phyloP scores from a whole-genome alignment of 1,140 invertebrate species.

The Physella acuta region DNA sequence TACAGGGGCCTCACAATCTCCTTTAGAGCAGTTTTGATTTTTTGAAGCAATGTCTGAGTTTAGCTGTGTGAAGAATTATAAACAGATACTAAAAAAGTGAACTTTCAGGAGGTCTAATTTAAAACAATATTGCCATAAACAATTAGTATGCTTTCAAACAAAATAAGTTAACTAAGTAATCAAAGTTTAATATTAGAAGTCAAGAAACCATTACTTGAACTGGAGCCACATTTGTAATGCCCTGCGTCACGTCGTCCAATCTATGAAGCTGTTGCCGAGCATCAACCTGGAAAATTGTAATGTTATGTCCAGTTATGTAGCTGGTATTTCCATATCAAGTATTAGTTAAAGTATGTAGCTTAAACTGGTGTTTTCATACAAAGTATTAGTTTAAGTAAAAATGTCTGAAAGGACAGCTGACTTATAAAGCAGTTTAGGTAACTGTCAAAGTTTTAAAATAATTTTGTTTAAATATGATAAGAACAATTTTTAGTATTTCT shows the following conservation, averaged over 20 bases:
- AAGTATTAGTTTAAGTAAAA: neutral
- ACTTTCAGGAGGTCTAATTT: neutral
- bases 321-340: neutral
- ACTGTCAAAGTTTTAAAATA: neutral
- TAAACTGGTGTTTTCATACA: neutral
- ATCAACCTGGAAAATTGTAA: conserved; percentile 32
- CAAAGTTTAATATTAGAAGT: too few relatives aligned
- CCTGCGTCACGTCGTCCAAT: conserved; percentile 48
- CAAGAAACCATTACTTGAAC: neutral
- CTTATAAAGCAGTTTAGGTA: neutral
- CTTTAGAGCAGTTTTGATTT: too few relatives aligned
- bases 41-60: neutral
- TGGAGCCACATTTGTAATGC: conserved; percentile 55
- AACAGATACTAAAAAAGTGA: neutral
- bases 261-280: conserved; percentile 44
- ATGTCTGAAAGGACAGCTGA: neutral
- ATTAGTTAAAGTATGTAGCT: neutral
- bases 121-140: neutral
- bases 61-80: neutral
- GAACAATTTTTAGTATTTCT: too few relatives aligned
- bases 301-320: neutral
- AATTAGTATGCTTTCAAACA: neutral
- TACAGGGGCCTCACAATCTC: neutral
- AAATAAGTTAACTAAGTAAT: neutral
- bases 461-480: neutral